phyloP scores from a whole-genome alignment of 2,888 invertebrate genomes.

The Eristalinus aeneus region DNA sequence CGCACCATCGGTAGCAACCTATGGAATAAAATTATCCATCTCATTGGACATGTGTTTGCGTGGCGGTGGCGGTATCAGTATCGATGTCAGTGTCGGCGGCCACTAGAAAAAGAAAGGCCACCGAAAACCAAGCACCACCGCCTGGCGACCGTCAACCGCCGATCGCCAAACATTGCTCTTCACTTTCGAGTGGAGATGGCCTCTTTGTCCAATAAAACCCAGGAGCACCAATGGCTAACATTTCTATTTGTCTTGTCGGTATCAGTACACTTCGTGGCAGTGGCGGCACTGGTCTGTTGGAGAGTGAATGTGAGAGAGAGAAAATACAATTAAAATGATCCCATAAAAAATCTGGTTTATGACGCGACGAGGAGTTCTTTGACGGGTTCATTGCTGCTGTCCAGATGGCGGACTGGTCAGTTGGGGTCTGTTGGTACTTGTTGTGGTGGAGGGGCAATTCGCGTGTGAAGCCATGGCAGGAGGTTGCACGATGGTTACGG shows the following conservation, averaged over 20 bases:
- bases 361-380: slow-evolving; percentile 45
- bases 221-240: slow-evolving; percentile 12
- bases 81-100: slow-evolving; percentile 15
- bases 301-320: neutral
- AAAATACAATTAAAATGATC: slow-evolving; percentile 38
- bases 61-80: slow-evolving; percentile 3
- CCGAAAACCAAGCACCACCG: slow-evolving; percentile 2
- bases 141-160: neutral
- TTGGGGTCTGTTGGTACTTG: neutral
- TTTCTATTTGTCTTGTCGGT: slow-evolving; percentile 36
- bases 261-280: slow-evolving; percentile 5
- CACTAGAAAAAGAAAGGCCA: slow-evolving; percentile 9
- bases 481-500: slow-evolving; percentile 63
- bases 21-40: slow-evolving; percentile 39
- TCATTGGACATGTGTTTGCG: slow-evolving; percentile 59
- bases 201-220: slow-evolving; percentile 24
- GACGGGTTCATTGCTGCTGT: slow-evolving; percentile 23
- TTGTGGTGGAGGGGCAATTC: slow-evolving; percentile 26
- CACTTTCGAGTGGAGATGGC: slow-evolving; percentile 42
- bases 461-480: slow-evolving; percentile 57
- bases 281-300: slow-evolving; percentile 13
- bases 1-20: slow-evolving; percentile 40
- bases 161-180: slow-evolving; percentile 52
- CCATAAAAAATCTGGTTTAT: slow-evolving; percentile 64
- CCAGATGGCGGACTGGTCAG: neutral